Evolutionary conservation across 2,888 invertebrate genomes (phyloP).

Genomic region (Chorisops tibialis): DNA sequence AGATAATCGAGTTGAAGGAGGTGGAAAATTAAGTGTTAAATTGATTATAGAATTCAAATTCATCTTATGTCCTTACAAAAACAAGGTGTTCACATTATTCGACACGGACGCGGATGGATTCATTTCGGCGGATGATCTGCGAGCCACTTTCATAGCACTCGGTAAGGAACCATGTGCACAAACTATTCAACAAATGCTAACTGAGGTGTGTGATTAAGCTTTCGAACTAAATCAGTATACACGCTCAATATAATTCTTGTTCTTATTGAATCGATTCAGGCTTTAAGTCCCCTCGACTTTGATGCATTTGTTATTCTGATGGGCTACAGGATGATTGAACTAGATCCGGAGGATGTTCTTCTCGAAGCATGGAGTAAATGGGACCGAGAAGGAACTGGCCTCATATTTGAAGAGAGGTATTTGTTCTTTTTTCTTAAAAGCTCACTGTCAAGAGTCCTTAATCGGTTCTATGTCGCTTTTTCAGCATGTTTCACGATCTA

Average conservation of each 20-base stretch:
- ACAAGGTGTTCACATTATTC: conserved; percentile 62
- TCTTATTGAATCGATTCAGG: conserved; percentile 38
- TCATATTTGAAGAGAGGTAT: conserved; percentile 62
- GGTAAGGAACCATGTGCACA: conserved; percentile 59
- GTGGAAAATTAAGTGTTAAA: conserved; percentile 45
- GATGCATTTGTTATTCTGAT: conserved; percentile 62
- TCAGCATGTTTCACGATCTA: conserved; percentile 63
- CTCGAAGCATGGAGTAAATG: conserved; percentile 62
- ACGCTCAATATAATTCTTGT: background rate
- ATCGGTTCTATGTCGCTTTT: conserved; percentile 26
- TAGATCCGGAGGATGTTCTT: conserved; percentile 64
- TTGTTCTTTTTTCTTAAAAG: conserved; percentile 21
- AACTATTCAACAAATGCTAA: conserved; percentile 60
- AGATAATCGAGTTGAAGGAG: conserved; percentile 64
- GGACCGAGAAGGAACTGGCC: conserved; percentile 61
- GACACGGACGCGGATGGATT: conserved; percentile 65
- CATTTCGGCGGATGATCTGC: conserved; percentile 62
- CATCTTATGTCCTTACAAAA: too few species aligned
- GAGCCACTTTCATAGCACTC: conserved; percentile 60
- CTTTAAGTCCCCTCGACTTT: conserved; percentile 59
- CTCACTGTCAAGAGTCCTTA: background rate
- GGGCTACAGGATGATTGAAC: conserved; percentile 59
- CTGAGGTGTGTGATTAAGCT: conserved; percentile 53
- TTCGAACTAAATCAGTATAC: background rate
- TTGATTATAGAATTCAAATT: background rate